Percentiles rank a stretch among this genome's conserved stretches.
Conservation (phyloP, 1,140 invertebrate species). For the Phenacoccus solenopsis region DNA sequence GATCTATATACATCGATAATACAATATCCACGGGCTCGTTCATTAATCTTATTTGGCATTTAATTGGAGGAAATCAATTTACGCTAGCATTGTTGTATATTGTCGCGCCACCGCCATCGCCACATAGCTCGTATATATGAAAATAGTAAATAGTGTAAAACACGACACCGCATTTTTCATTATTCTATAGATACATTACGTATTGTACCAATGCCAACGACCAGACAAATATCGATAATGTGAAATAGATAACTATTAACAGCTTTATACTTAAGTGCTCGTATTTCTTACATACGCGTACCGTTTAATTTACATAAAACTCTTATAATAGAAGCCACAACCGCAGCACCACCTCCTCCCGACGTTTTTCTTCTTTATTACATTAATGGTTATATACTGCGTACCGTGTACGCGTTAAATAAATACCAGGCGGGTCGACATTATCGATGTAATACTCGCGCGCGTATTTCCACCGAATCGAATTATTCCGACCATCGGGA, state of each 20-base stretch:
- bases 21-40: not conserved
- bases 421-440: no score
- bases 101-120: no score
- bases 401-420: no score
- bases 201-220: not conserved
- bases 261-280: slow-evolving; percentile 1
- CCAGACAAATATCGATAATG: slow-evolving; percentile 1
- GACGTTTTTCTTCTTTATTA: no score
- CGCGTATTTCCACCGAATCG: no score
- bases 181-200: not conserved
- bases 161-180: not conserved
- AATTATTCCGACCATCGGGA: no score
- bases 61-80: slow-evolving; percentile 3
- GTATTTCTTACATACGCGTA: not conserved
- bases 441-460: no score
- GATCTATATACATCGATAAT: not conserved
- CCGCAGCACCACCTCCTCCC: not conserved
- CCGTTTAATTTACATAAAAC: not conserved
- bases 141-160: not conserved
- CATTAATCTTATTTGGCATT: not conserved
- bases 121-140: not conserved
- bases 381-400: no score
- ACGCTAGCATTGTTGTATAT: not conserved
- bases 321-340: not conserved
- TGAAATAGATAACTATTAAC: slow-evolving; percentile 3